phyloP scores from a whole-genome alignment of 53 echinoderm and acorn worm genomes.

The Temnopleurus reevesii region DNA sequence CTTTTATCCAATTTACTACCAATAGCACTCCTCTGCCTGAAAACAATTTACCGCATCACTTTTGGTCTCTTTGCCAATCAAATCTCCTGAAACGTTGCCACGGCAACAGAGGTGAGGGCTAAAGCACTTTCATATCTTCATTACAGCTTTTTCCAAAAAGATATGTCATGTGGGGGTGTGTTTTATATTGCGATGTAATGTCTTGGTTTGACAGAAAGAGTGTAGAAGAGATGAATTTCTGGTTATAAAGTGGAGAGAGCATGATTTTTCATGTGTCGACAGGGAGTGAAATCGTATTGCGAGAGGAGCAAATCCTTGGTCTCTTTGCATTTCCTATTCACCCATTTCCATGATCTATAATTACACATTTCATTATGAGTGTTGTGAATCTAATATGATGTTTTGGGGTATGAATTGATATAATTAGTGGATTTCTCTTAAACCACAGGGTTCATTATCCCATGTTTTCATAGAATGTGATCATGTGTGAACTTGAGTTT shows the following conservation, averaged over 20 bases:
- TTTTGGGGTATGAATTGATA: too few relatives aligned
- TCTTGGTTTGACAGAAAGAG: background rate
- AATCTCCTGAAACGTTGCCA: slow-evolving; percentile 37
- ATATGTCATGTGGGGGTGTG: background rate
- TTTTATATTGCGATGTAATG: too few relatives aligned
- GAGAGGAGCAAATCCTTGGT: too few relatives aligned
- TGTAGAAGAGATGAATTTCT: background rate
- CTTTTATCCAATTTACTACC: slow-evolving; percentile 57
- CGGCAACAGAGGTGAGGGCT: slow-evolving; percentile 42
- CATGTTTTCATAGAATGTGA: too few relatives aligned
- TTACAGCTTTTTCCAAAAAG: slow-evolving; percentile 18
- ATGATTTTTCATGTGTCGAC: background rate
- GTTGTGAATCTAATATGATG: too few relatives aligned
- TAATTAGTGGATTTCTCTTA: too few relatives aligned
- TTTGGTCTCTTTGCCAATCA: slow-evolving; percentile 48
- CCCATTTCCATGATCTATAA: background rate
- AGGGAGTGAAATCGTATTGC: background rate
- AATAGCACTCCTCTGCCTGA: slow-evolving; percentile 27
- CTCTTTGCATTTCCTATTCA: background rate
- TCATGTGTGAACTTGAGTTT: too few relatives aligned
- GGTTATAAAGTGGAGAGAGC: background rate
- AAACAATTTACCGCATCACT: slow-evolving; percentile 53
- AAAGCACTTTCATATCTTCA: slow-evolving; percentile 52
- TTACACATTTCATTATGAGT: too few relatives aligned
- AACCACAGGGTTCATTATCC: too few relatives aligned